Percentiles rank a stretch among this genome's conserved stretches.
These are phyloP conservation scores for Lepidonotus clava DNA, from an alignment of 2,888 invertebrate genomes.

Conservation along the genomic window DNA sequence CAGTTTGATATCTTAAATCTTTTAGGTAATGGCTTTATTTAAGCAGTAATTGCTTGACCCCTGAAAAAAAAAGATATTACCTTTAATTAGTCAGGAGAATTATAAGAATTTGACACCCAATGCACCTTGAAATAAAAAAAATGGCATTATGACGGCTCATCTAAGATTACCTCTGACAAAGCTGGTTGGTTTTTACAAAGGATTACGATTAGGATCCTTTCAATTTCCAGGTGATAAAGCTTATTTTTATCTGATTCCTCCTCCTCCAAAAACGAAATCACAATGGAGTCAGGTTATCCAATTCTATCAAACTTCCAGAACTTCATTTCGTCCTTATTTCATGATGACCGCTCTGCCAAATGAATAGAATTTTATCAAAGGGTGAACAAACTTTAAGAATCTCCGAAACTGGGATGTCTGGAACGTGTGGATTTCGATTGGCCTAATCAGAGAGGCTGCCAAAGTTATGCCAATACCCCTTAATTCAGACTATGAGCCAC, in stretches of 20 bases:
- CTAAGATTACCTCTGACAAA: no score
- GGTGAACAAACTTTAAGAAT: no score
- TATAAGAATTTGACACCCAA: no score
- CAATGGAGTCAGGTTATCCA: not conserved
- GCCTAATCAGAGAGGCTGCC: constrained; percentile 8
- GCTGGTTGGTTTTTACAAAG: no score
- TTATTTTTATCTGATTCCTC: not conserved
- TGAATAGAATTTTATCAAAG: not conserved
- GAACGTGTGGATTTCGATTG: not conserved
- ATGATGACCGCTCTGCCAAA: not conserved
- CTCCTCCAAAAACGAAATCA: not conserved
- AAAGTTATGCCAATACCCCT: not conserved
- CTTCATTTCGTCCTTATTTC: not conserved
- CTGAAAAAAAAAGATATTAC: no score
- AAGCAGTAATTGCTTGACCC: no score
- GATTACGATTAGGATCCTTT: not conserved
- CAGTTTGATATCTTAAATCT: no score
- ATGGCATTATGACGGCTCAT: no score
- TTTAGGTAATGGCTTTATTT: no score
- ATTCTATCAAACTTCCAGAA: not conserved
- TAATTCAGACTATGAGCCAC: not conserved
- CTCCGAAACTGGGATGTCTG: not conserved
- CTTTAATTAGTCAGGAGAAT: no score
- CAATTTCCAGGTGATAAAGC: not conserved
- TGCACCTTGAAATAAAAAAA: no score